Percentiles rank a stretch among this genome's conserved stretches.
Evolutionary conservation across 2,113 vertebrate species (phyloP).

Genomic region (Poeciliopsis prolifica): DNA sequence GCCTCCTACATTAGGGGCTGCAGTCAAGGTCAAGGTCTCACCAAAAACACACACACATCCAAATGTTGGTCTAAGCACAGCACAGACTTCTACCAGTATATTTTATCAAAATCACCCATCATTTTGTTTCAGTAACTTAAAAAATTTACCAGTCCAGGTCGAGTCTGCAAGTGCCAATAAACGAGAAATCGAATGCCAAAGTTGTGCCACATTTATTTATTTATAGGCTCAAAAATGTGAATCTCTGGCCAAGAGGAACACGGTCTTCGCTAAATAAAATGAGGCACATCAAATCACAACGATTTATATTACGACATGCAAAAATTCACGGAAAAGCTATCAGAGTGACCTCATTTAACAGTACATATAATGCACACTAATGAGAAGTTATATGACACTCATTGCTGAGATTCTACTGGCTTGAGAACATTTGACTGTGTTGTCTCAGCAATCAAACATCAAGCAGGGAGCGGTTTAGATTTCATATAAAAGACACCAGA

Average conservation of each 20-base stretch:
- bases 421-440: background rate
- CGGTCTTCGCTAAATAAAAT: no score
- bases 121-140: background rate
- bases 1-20: constrained; percentile 71
- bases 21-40: constrained; percentile 79
- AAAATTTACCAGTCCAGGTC: background rate
- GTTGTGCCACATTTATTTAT: background rate
- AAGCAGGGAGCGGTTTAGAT: background rate
- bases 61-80: constrained; percentile 28
- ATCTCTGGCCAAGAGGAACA: background rate
- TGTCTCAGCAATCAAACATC: background rate
- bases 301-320: background rate
- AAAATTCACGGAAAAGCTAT: background rate
- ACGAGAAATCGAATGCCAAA: background rate
- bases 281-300: background rate
- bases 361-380: background rate
- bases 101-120: constrained; percentile 4
- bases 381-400: background rate
- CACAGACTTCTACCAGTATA: constrained; percentile 16
- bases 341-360: background rate
- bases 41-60: constrained; percentile 30
- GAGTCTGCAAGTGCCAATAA: background rate
- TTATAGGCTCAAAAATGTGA: background rate
- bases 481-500: background rate
- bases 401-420: background rate